These are phyloP conservation scores for Dipodomys ordii DNA, from an alignment of 2,113 vertebrate genomes.

Conservation along the genomic window DNA sequence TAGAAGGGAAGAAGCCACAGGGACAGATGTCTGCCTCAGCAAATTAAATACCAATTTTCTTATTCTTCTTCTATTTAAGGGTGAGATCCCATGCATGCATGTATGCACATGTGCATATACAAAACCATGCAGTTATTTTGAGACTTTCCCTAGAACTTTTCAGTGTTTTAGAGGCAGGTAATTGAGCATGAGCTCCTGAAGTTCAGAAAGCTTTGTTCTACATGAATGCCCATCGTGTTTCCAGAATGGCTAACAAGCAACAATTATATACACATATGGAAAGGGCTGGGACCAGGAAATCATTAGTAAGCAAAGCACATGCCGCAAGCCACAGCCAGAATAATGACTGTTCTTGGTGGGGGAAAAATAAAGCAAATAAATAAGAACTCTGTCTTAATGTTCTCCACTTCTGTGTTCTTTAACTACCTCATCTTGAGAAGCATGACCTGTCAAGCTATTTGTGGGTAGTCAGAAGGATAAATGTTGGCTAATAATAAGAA, in stretches of 20 bases:
- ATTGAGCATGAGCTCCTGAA: background rate
- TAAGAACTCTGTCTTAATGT: background rate
- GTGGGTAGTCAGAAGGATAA: background rate
- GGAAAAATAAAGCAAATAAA: background rate
- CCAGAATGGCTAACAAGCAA: background rate
- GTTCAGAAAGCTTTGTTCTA: background rate
- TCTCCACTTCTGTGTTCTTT: background rate
- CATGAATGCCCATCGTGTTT: background rate
- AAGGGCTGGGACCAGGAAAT: background rate
- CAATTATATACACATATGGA: background rate
- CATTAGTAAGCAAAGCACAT: constrained; percentile 37
- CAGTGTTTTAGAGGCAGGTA: background rate
- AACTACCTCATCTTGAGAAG: background rate
- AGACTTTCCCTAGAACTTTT: background rate
- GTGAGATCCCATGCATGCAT: background rate
- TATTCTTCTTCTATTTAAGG: background rate
- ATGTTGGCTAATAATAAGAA: background rate
- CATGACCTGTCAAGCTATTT: background rate
- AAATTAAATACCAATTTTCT: background rate
- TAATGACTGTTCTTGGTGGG: background rate
- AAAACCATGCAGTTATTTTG: background rate
- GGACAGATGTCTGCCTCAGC: background rate
- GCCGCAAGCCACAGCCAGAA: background rate
- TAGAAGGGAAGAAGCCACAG: background rate
- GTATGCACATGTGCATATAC: background rate